Conservation (phyloP, 2,113 vertebrate species). For the Strix uralensis region DNA sequence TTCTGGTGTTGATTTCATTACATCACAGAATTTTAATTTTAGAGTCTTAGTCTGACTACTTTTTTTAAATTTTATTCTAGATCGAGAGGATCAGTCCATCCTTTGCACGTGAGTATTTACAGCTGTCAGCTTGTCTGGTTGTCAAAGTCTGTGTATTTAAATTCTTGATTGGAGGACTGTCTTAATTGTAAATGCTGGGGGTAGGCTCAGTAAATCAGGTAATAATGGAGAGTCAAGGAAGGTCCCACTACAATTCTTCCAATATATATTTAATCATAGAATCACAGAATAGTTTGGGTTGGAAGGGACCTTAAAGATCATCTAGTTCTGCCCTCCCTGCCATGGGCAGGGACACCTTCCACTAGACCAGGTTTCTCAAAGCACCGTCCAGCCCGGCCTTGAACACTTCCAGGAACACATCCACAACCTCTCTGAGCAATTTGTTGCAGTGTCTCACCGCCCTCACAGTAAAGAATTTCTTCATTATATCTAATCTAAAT, state of each 20-base stretch:
- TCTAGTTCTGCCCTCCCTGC: no score
- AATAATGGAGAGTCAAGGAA: neutral
- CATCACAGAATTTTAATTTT: neutral
- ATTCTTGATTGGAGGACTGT: neutral
- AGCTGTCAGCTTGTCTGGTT: neutral
- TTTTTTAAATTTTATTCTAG: slow-evolving; percentile 69
- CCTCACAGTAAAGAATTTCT: no score
- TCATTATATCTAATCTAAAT: no score
- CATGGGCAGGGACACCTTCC: no score
- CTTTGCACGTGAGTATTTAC: slow-evolving; percentile 95
- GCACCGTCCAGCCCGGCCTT: no score
- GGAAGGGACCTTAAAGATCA: no score
- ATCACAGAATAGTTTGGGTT: no score
- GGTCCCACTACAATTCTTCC: neutral
- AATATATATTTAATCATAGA: neutral
- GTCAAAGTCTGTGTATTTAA: neutral
- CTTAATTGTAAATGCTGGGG: neutral
- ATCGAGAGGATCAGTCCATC: slow-evolving; percentile 98
- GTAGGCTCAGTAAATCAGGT: neutral
- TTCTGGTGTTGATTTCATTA: neutral
- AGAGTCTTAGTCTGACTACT: neutral
- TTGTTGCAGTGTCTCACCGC: no score
- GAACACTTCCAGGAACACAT: no score
- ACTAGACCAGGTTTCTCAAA: no score
- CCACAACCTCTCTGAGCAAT: no score